Percentiles rank a stretch among this genome's conserved stretches.
phyloP scores from a whole-genome alignment of 1,140 invertebrate genomes.

The Homalodisca vitripennis region DNA sequence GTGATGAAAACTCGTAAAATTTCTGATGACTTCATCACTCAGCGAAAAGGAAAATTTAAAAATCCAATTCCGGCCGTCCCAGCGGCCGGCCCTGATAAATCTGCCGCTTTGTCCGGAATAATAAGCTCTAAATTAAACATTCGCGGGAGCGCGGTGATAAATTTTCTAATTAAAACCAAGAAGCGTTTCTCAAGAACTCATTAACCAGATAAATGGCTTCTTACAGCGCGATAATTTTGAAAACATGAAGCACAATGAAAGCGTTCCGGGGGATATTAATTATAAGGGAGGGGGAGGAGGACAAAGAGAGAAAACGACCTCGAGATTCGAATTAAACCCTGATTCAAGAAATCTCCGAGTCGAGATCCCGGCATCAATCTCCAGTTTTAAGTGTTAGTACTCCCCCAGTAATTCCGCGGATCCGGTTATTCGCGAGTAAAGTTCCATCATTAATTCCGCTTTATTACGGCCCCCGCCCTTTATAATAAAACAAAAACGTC shows the following conservation, averaged over 20 bases:
- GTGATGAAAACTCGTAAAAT: slow-evolving; percentile 7
- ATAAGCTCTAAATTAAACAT: slow-evolving; percentile 25
- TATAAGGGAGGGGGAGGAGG: slow-evolving; percentile 2
- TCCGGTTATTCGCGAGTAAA: too few relatives aligned
- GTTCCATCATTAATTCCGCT: slow-evolving; percentile 18
- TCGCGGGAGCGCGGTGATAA: slow-evolving; percentile 1
- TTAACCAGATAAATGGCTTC: slow-evolving; percentile 27
- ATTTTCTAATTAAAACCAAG: slow-evolving; percentile 20
- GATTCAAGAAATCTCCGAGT: neutral
- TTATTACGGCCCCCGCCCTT: slow-evolving; percentile 9
- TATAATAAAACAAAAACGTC: slow-evolving; percentile 18
- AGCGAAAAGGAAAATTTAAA: slow-evolving; percentile 3
- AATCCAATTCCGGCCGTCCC: neutral
- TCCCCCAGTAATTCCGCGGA: neutral
- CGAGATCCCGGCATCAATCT: neutral
- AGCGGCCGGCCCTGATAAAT: neutral
- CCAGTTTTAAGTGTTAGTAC: neutral
- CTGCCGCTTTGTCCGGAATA: slow-evolving; percentile 17
- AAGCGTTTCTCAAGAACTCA: neutral
- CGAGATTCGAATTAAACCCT: slow-evolving; percentile 16
- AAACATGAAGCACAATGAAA: slow-evolving; percentile 19
- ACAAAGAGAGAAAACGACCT: slow-evolving; percentile 1
- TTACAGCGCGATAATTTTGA: slow-evolving; percentile 18
- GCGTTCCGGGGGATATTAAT: slow-evolving; percentile 16
- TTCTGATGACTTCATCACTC: neutral